Evolutionary conservation across 2,888 invertebrate genomes (phyloP), one percentile per base, ranked within the genome.

Genomic region (Bombyx huttoni): DNA sequence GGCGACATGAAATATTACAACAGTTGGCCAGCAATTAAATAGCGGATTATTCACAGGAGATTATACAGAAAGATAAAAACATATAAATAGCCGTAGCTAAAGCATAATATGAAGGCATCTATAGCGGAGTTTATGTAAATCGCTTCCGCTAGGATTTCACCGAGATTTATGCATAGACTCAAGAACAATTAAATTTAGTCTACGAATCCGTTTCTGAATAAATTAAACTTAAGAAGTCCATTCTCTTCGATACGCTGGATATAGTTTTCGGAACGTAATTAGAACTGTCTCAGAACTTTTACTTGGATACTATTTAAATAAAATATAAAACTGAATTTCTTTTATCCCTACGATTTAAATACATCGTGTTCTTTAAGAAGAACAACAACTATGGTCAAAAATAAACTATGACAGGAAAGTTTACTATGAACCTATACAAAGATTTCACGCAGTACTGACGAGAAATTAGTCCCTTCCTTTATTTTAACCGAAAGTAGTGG

Each of bases 171-270:
- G 78, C 70, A 70, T 76, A 68, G 63, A 71, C 78, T 80, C 79
- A 78, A 70, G 78, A 82, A 83, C 81, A 85, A 85, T 86, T 85
- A 84, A 85, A 83, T 82, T 81, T 78, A 75, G 75, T 77, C 75
- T 69, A 66, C 70, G 74, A 75, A 68, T 73, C 71, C 71, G 69
- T 67, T 72, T 72, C 63, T 70, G 76, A 72, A 81, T 82, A 80
- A 80, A 82, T 83, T 85, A 79, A 72, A 73, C 70, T 63, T 68
- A 66, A 68, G 66, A 62, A 68, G 62, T 63, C 65, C 59, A 68
- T 62, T 48, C 13, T 9, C 49, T 49, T 49, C 40, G n/a, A 34
- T 3, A 45, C 47, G 13, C 14, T 24, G 14, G 45, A 50, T 45
- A 48, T 8, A 33, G 47, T 48, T 14, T 7, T 49, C 7, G 13